A percentile compares a stretch with the other conserved stretches of the same genome.
Conservation (phyloP, 2,888 invertebrate genomes). For the Crossocerus cetratus region DNA sequence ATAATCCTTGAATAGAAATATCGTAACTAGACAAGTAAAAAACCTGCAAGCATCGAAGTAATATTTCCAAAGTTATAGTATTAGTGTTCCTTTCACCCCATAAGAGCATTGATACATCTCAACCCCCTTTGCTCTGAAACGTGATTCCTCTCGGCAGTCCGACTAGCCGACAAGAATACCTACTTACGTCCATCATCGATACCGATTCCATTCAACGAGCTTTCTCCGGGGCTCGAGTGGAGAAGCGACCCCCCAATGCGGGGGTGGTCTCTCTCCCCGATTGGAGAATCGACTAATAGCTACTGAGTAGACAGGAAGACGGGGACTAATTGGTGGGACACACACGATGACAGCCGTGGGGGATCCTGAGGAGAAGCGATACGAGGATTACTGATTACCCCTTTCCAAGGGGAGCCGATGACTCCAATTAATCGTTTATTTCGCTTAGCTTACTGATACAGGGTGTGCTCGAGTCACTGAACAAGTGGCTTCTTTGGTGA, state of each 20-base stretch:
- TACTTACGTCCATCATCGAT: background rate
- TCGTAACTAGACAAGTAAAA: too few species aligned
- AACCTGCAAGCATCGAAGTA: too few species aligned
- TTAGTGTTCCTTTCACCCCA: too few species aligned
- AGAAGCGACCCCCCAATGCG: background rate
- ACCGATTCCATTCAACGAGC: slow-evolving; percentile 8
- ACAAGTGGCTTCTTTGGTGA: too few species aligned
- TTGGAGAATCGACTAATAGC: slow-evolving; percentile 2
- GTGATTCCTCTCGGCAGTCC: background rate
- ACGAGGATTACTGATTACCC: slow-evolving; percentile 11
- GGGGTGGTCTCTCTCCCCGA: slow-evolving; percentile 7
- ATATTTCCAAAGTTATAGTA: too few species aligned
- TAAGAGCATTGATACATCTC: too few species aligned
- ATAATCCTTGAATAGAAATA: too few species aligned
- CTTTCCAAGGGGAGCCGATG: background rate
- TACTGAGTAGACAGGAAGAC: slow-evolving; percentile 16
- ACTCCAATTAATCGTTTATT: background rate
- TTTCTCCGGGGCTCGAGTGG: background rate
- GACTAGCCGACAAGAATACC: background rate
- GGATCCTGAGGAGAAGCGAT: slow-evolving; percentile 8
- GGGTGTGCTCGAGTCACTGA: too few species aligned
- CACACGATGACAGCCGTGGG: slow-evolving; percentile 24
- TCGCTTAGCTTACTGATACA: background rate
- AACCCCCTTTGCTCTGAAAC: too few species aligned
- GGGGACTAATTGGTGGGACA: slow-evolving; percentile 30